Percentiles rank a stretch among this genome's conserved stretches.
phyloP scores from a whole-genome alignment of 2,888 invertebrate genomes.

The Flexamia atlantica region DNA sequence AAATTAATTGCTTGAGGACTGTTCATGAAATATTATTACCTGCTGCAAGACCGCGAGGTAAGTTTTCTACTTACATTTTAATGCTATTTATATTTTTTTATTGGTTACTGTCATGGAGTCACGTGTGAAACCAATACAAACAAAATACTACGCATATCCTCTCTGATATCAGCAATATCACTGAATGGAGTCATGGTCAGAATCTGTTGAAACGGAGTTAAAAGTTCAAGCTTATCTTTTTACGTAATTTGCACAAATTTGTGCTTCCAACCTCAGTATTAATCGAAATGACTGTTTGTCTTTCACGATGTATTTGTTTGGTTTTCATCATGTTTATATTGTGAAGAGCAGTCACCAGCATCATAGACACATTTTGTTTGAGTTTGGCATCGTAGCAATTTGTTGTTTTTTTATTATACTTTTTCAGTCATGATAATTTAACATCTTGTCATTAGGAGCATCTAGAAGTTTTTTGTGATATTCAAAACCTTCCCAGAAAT shows the following conservation, averaged over 20 bases:
- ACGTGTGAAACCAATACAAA: conserved; percentile 1
- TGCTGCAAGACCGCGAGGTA: too few relatives aligned
- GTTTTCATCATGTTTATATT: not conserved
- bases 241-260: conserved; percentile 40
- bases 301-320: conserved; percentile 4
- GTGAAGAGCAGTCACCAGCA: too few relatives aligned
- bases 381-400: too few relatives aligned
- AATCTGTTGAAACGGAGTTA: conserved; percentile 31
- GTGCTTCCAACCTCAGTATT: not conserved
- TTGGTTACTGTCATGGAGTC: not conserved
- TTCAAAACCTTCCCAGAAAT: too few relatives aligned
- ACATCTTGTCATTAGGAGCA: too few relatives aligned
- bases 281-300: not conserved
- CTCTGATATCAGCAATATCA: conserved; percentile 26
- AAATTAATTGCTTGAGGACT: too few relatives aligned
- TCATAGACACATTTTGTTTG: too few relatives aligned
- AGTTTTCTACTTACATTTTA: too few relatives aligned
- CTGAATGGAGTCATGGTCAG: conserved; percentile 38
- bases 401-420: too few relatives aligned
- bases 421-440: too few relatives aligned
- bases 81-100: not conserved
- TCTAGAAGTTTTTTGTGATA: too few relatives aligned
- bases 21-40: too few relatives aligned
- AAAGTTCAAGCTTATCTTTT: conserved; percentile 45
- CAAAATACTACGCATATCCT: conserved; percentile 40